Conservation (phyloP, 2,888 invertebrate genomes). For the Apamea monoglypha region DNA sequence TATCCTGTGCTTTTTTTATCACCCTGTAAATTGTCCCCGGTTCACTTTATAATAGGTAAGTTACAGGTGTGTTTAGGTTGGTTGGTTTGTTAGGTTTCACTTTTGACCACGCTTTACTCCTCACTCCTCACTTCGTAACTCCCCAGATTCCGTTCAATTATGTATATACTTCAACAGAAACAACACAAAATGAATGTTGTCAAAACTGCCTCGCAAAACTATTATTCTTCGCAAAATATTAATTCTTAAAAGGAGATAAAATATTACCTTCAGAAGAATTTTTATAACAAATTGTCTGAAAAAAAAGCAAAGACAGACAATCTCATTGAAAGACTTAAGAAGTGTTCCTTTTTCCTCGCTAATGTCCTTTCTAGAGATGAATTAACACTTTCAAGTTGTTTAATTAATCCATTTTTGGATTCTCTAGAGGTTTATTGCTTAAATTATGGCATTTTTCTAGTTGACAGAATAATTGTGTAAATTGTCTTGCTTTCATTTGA, state of each 20-base stretch:
- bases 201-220: conserved; percentile 36
- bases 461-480: conserved; percentile 11
- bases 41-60: not conserved
- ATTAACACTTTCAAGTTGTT: conserved; percentile 61
- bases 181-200: conserved; percentile 25
- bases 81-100: not conserved
- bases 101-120: not conserved
- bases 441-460: conserved; percentile 29
- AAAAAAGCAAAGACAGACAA: conserved; percentile 51
- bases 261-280: conserved; percentile 41
- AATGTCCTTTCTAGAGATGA: conserved; percentile 50
- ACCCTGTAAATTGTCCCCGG: not conserved
- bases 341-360: conserved; percentile 64
- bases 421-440: conserved; percentile 28
- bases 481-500: conserved; percentile 13
- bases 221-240: conserved; percentile 40
- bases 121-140: not conserved
- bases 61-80: not conserved
- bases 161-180: conserved; percentile 22
- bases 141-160: conserved; percentile 2
- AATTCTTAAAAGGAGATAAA: conserved; percentile 49
- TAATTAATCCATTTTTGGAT: conserved; percentile 46
- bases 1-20: not conserved
- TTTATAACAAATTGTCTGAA: conserved; percentile 57
- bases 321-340: conserved; percentile 70